These are phyloP conservation scores for Leucania comma DNA, from an alignment of 2,888 invertebrate species.

Conservation along the genomic window DNA sequence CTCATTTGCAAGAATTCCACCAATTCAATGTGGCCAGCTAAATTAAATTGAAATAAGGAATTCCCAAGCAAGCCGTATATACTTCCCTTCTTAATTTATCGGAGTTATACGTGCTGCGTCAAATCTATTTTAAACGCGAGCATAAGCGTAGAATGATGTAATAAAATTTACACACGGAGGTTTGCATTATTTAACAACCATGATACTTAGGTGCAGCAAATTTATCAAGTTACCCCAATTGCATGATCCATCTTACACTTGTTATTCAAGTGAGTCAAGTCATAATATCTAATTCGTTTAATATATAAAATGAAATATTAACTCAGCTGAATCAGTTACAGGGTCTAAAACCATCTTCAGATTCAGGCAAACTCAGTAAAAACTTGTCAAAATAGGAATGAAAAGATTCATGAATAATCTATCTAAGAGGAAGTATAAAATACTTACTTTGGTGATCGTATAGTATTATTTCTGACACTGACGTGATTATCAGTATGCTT, in stretches of 20 bases:
- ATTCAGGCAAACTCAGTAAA: background rate
- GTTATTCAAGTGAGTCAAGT: background rate
- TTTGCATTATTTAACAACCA: conserved; percentile 27
- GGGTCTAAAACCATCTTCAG: background rate
- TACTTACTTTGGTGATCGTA: conserved; percentile 71
- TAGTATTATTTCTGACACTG: conserved; percentile 61
- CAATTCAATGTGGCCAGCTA: conserved; percentile 54
- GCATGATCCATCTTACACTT: conserved; percentile 11
- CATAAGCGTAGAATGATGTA: conserved; percentile 48
- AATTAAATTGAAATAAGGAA: conserved; percentile 63
- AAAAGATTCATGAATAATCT: conserved; percentile 13
- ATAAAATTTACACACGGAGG: conserved; percentile 43
- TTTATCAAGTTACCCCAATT: conserved; percentile 2
- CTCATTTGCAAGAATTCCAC: conserved; percentile 61
- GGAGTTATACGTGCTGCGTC: conserved; percentile 70
- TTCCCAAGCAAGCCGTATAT: conserved; percentile 45
- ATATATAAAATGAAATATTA: background rate
- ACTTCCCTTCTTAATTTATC: conserved; percentile 69
- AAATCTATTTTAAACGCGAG: conserved; percentile 79
- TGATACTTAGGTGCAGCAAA: background rate
- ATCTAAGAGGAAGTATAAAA: background rate
- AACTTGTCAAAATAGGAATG: background rate
- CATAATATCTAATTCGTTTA: background rate
- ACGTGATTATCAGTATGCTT: conserved; percentile 60
- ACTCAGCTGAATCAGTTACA: background rate